Conservation (phyloP, 2,797 vertebrate species). For the Hydrocynus forskahlii region DNA sequence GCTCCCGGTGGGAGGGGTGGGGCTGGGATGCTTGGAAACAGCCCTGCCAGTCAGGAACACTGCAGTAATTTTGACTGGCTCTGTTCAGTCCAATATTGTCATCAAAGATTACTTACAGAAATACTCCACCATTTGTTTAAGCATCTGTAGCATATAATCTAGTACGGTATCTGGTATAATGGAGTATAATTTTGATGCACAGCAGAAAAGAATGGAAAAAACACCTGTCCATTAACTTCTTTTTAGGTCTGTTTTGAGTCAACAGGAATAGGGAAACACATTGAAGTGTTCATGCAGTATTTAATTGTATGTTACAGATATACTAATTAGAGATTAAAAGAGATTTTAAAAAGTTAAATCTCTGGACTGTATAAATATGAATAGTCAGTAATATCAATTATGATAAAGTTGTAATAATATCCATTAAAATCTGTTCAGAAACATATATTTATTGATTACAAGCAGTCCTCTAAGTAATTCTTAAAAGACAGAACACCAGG, state of each 20-base stretch:
- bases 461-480: background rate
- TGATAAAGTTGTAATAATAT: background rate
- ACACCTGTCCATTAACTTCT: background rate
- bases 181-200: background rate
- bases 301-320: background rate
- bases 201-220: background rate
- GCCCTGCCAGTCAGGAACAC: conserved; percentile 63
- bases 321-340: background rate
- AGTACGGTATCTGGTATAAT: background rate
- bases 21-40: conserved; percentile 66
- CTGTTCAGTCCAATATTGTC: background rate
- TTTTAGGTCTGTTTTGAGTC: background rate
- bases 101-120: background rate
- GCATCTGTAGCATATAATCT: background rate
- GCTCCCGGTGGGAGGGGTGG: conserved; percentile 63
- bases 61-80: conserved; percentile 42
- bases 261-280: background rate
- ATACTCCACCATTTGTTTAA: background rate
- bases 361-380: too few relatives aligned
- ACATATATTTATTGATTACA: background rate
- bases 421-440: background rate
- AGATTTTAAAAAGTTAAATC: too few relatives aligned
- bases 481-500: background rate
- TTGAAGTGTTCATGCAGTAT: background rate
- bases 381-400: background rate